Conservation (phyloP, 2,113 vertebrate genomes). For the Macaca mulatta region DNA sequence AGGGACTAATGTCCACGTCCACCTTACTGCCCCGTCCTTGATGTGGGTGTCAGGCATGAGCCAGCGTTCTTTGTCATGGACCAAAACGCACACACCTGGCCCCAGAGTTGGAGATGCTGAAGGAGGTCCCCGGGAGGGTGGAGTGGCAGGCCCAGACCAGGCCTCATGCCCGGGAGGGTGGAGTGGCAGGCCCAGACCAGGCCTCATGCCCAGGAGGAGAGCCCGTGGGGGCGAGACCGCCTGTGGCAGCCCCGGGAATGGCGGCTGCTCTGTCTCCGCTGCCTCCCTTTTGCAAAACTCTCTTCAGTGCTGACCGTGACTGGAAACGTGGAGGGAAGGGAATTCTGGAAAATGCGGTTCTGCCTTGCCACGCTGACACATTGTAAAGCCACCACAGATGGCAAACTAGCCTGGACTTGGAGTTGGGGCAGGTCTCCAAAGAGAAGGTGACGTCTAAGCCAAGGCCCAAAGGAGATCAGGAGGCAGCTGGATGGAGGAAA, state of each 20-base stretch:
- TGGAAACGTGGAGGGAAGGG: not conserved
- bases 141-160: rapidly evolving
- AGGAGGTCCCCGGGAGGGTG: too few species aligned
- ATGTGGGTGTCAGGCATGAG: not conserved
- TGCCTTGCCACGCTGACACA: not conserved
- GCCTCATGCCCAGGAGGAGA: not conserved
- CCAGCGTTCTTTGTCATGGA: not conserved
- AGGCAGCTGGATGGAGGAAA: not conserved
- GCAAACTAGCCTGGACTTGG: not conserved
- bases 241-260: not conserved
- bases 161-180: not conserved
- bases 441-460: not conserved
- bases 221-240: too few species aligned
- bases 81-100: not conserved
- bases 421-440: not conserved
- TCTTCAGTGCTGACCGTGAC: not conserved
- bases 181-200: rapidly evolving
- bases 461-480: not conserved
- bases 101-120: not conserved
- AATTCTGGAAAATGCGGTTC: not conserved
- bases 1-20: rapidly evolving
- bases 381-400: not conserved
- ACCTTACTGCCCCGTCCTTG: not conserved
- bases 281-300: not conserved
- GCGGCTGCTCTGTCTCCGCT: too few species aligned